These are phyloP conservation scores for Muraenolepis orangiensis DNA, from an alignment of 2,797 vertebrate genomes.

Conservation along the genomic window DNA sequence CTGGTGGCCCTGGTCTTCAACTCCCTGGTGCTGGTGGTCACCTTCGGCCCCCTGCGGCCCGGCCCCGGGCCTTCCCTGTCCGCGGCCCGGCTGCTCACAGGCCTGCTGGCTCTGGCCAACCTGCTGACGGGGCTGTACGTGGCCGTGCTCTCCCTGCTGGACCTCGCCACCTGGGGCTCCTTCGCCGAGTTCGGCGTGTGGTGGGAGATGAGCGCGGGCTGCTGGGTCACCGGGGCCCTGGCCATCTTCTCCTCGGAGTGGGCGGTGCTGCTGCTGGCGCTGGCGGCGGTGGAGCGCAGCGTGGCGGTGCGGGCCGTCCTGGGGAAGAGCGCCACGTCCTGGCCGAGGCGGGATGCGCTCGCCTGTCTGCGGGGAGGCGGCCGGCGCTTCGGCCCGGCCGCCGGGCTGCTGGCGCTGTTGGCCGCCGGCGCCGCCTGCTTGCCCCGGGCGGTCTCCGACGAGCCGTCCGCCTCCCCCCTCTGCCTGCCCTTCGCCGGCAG, in stretches of 20 bases:
- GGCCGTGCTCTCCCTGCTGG: constrained; percentile 84
- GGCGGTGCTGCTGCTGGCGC: constrained; percentile 82
- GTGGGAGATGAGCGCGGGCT: constrained; percentile 94
- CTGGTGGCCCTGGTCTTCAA: constrained; percentile 91
- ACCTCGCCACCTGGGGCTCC: constrained; percentile 89
- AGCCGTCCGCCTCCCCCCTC: constrained; percentile 85
- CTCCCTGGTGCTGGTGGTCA: constrained; percentile 84
- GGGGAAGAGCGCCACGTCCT: constrained; percentile 72
- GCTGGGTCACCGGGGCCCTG: constrained; percentile 84
- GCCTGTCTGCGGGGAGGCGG: constrained; percentile 68
- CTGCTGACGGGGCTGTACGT: constrained; percentile 91
- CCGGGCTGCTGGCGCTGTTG: constrained; percentile 76
- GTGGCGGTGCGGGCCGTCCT: constrained; percentile 82
- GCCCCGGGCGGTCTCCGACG: constrained; percentile 75
- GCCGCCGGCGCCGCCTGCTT: constrained; percentile 83
- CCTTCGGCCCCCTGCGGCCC: constrained; percentile 77
- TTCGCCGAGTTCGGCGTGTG: constrained; percentile 92
- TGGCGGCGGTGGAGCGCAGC: constrained; percentile 90
- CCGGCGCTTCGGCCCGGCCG: constrained; percentile 73
- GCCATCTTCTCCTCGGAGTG: constrained; percentile 94
- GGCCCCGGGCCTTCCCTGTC: constrained; percentile 55
- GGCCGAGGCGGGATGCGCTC: constrained; percentile 51
- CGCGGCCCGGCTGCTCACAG: constrained; percentile 84
- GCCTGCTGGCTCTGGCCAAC: constrained; percentile 89
- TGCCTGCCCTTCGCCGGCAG: constrained; percentile 93